A percentile compares a stretch with the other conserved stretches of the same genome.
phyloP scores from a whole-genome alignment of 2,797 vertebrate species.

The Sebastes kiyomatsui region DNA sequence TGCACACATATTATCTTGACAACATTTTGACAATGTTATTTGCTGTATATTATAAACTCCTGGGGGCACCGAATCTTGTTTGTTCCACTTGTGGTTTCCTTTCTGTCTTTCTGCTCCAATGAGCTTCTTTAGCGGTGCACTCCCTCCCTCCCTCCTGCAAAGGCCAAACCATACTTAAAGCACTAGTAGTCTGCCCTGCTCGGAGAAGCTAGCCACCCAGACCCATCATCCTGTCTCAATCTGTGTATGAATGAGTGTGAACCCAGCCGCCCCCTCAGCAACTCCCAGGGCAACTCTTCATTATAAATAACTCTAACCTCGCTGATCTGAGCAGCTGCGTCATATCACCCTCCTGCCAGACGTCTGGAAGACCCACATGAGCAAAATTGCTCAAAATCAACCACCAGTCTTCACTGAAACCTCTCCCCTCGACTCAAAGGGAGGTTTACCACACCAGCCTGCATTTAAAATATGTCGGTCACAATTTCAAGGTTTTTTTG shows the following conservation, averaged over 20 bases:
- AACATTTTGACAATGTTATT: constrained; percentile 50
- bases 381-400: constrained; percentile 20
- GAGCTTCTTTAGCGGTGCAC: constrained; percentile 15
- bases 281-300: constrained; percentile 45
- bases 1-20: constrained; percentile 39
- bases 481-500: constrained; percentile 15
- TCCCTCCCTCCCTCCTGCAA: constrained; percentile 23
- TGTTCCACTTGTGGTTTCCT: constrained; percentile 58
- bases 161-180: constrained; percentile 54
- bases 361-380: constrained; percentile 21
- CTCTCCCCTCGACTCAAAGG: constrained; percentile 3
- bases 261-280: constrained; percentile 22
- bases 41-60: constrained; percentile 38
- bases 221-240: constrained; percentile 25
- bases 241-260: constrained; percentile 35
- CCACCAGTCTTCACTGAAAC: constrained; percentile 11
- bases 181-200: constrained; percentile 19
- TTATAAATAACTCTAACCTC: constrained; percentile 63
- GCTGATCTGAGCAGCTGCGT: constrained; percentile 50
- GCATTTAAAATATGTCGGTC: constrained; percentile 11
- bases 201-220: not conserved
- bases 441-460: not conserved
- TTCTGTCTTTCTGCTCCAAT: constrained; percentile 50
- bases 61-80: constrained; percentile 49
- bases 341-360: constrained; percentile 37